Conservation (phyloP, 2,113 vertebrate genomes). For the Oryzias javanicus region DNA sequence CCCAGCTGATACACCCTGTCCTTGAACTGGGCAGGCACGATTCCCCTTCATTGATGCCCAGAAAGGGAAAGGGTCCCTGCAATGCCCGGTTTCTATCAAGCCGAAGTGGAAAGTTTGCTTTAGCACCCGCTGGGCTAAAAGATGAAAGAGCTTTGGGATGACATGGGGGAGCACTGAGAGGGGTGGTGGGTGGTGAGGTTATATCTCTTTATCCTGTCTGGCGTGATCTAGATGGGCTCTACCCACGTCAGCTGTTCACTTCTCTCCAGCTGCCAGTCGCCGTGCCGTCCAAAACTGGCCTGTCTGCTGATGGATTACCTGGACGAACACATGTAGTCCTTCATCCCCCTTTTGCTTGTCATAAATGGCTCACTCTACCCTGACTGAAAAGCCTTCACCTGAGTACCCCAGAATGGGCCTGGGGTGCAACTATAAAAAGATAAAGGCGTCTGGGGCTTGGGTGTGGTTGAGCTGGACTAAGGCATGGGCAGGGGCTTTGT, state of each 20-base stretch:
- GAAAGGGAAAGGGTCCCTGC: slow-evolving; percentile 44
- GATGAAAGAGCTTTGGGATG: slow-evolving; percentile 74
- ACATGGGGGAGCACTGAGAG: slow-evolving; percentile 52
- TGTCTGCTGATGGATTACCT: slow-evolving; percentile 77
- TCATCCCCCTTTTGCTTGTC: slow-evolving; percentile 41
- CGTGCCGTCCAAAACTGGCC: slow-evolving; percentile 66
- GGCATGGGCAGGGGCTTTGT: slow-evolving; percentile 41
- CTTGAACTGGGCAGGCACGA: slow-evolving; percentile 18
- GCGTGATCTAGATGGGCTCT: slow-evolving; percentile 63
- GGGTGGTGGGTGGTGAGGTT: slow-evolving; percentile 28
- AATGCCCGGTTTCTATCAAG: slow-evolving; percentile 58
- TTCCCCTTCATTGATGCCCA: slow-evolving; percentile 8
- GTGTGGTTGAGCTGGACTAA: slow-evolving; percentile 35
- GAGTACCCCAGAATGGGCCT: slow-evolving; percentile 56
- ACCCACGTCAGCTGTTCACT: slow-evolving; percentile 72
- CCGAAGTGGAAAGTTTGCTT: slow-evolving; percentile 77
- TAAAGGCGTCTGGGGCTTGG: slow-evolving; percentile 56
- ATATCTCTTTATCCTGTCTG: slow-evolving; percentile 77
- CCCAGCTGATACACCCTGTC: slow-evolving; percentile 1
- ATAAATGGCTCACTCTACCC: slow-evolving; percentile 32
- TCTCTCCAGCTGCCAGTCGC: slow-evolving; percentile 62
- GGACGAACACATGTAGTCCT: slow-evolving; percentile 50
- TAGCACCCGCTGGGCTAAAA: slow-evolving; percentile 68
- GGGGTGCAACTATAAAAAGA: slow-evolving; percentile 73
- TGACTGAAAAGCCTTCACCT: slow-evolving; percentile 61